Evolutionary conservation across 1,140 invertebrate genomes (phyloP).

Genomic region (Hycleus phaleratus): DNA sequence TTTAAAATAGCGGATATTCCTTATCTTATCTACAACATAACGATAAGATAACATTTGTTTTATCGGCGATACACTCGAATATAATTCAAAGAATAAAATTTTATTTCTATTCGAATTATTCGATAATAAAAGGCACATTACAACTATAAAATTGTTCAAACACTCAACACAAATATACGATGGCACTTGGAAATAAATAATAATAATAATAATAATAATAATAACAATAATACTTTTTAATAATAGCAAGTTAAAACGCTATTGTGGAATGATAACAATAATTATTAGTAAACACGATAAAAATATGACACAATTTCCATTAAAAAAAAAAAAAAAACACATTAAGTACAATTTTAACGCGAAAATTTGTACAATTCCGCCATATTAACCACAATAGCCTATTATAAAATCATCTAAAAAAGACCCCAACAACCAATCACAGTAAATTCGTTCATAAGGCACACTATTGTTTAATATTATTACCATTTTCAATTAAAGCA

Average conservation of each 20-base stretch:
- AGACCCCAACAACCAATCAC: background rate
- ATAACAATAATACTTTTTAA: constrained; percentile 21
- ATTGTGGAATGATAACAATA: constrained; percentile 9
- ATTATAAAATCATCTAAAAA: background rate
- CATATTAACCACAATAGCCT: background rate
- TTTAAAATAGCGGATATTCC: background rate
- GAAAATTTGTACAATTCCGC: background rate
- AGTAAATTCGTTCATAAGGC: constrained; percentile 7
- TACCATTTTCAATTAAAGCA: constrained; percentile 36
- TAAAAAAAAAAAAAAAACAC: background rate
- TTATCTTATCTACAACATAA: background rate
- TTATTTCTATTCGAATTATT: constrained; percentile 1
- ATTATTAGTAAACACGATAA: background rate
- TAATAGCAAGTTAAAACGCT: constrained; percentile 2
- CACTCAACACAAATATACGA: constrained; percentile 14
- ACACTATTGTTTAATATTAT: constrained; percentile 30
- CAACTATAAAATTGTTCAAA: constrained; percentile 5
- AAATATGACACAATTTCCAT: background rate
- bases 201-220: constrained; percentile 20
- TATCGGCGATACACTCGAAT: background rate
- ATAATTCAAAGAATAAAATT: background rate
- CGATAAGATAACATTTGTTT: background rate
- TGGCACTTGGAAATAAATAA: constrained; percentile 14
- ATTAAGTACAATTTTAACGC: background rate
- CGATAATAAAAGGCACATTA: background rate